Percentiles rank a stretch among this genome's conserved stretches.
Evolutionary conservation across 2,113 vertebrate species (phyloP).

Genomic region (Dryoscopus gambensis): DNA sequence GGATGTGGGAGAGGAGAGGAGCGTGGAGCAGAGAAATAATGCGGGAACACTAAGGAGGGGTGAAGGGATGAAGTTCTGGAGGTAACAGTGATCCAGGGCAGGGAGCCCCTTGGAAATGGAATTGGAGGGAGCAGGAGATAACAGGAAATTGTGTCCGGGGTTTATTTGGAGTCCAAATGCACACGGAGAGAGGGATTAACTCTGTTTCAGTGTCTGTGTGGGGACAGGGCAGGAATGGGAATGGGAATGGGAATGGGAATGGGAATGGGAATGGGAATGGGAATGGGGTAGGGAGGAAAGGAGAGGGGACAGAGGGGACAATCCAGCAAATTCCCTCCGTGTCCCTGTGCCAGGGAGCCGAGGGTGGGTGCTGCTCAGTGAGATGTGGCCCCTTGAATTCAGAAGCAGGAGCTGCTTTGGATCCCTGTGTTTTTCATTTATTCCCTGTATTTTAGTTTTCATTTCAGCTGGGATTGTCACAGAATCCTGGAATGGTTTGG

Average conservation of each 20-base stretch:
- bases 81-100: neutral
- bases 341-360: no score
- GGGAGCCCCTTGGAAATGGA: neutral
- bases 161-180: neutral
- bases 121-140: neutral
- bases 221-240: neutral
- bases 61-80: neutral
- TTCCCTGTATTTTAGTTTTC: no score
- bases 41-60: neutral
- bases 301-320: no score
- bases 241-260: neutral
- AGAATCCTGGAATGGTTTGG: no score
- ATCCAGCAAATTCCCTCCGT: no score
- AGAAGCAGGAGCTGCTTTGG: no score
- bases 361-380: no score
- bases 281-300: no score
- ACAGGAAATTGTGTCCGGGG: neutral
- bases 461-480: no score
- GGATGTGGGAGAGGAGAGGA: neutral
- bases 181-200: neutral
- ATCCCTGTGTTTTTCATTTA: no score
- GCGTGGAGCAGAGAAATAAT: neutral
- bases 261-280: no score
- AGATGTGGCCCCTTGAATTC: no score
- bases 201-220: neutral